A percentile compares a stretch with the other conserved stretches of the same genome.
phyloP scores from a whole-genome alignment of 30 jellyfish, hydroid and myxozoan species.

The Phacellophora camtschatica region DNA sequence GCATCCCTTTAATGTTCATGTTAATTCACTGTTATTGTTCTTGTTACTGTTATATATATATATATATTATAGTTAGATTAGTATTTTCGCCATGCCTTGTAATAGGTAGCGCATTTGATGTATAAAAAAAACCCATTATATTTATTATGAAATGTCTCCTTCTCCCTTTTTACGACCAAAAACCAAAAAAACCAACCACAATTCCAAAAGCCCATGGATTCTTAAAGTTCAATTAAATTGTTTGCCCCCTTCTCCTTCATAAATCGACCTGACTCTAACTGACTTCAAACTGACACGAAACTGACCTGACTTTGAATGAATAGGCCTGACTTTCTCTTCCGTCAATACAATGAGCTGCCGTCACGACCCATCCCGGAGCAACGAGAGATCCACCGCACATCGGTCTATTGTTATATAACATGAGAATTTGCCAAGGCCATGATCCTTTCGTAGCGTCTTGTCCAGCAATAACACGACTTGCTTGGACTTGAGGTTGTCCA shows the following conservation, averaged over 20 bases:
- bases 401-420: slow-evolving; percentile 48
- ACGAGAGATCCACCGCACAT: slow-evolving; percentile 79
- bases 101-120: too few species aligned
- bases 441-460: slow-evolving; percentile 58
- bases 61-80: too few species aligned
- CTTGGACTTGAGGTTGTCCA: slow-evolving; percentile 63
- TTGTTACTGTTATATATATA: too few species aligned
- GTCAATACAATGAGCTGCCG: slow-evolving; percentile 84
- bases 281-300: neutral
- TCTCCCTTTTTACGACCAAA: too few species aligned
- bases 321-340: slow-evolving; percentile 53
- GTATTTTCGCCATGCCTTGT: too few species aligned
- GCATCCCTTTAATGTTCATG: too few species aligned
- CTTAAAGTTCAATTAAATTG: too few species aligned
- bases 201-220: too few species aligned
- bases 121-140: too few species aligned
- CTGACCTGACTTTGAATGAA: slow-evolving; percentile 47
- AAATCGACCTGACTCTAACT: neutral
- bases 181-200: too few species aligned
- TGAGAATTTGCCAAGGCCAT: slow-evolving; percentile 85
- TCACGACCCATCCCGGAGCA: slow-evolving; percentile 50
- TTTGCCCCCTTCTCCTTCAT: neutral
- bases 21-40: too few species aligned
- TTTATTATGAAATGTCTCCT: too few species aligned
- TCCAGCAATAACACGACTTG: slow-evolving; percentile 65